phyloP scores from a whole-genome alignment of 2,113 vertebrate species.

The Delphinapterus leucas region DNA sequence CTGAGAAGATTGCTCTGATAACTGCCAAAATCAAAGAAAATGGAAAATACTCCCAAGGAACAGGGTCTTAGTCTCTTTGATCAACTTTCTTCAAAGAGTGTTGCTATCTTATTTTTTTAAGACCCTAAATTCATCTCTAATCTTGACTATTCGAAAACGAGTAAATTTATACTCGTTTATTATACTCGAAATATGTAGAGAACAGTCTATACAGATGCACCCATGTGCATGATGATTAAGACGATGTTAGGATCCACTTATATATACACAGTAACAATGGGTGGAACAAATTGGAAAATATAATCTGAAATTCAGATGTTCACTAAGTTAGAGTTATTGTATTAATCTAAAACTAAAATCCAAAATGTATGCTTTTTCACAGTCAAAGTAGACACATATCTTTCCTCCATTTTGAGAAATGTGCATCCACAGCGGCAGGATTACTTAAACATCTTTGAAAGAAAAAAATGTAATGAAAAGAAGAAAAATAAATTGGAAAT shows the following conservation, averaged over 20 bases:
- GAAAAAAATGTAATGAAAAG: not conserved
- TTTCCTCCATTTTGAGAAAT: not conserved
- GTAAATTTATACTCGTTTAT: not conserved
- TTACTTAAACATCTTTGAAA: conserved; percentile 33
- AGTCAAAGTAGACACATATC: not conserved
- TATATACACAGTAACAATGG: not conserved
- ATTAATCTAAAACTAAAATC: not conserved
- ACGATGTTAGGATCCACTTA: not conserved
- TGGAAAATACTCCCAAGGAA: not conserved
- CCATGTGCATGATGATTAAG: not conserved
- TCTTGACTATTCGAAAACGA: not conserved
- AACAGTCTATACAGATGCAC: not conserved
- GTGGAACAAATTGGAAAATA: not conserved
- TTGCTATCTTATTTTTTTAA: not conserved
- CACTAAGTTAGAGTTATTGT: not conserved
- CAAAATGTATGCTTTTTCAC: not conserved
- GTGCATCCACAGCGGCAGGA: not conserved
- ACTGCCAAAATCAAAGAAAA: not conserved
- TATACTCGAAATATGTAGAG: not conserved
- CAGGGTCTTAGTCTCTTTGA: not conserved
- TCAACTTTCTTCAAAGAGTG: not conserved
- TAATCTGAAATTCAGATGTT: not conserved
- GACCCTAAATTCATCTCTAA: not conserved
- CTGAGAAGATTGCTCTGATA: not conserved
- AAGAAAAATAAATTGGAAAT: not conserved